These are phyloP conservation scores for Sacculina carcini DNA, from an alignment of 2,888 invertebrate species.

Conservation along the genomic window DNA sequence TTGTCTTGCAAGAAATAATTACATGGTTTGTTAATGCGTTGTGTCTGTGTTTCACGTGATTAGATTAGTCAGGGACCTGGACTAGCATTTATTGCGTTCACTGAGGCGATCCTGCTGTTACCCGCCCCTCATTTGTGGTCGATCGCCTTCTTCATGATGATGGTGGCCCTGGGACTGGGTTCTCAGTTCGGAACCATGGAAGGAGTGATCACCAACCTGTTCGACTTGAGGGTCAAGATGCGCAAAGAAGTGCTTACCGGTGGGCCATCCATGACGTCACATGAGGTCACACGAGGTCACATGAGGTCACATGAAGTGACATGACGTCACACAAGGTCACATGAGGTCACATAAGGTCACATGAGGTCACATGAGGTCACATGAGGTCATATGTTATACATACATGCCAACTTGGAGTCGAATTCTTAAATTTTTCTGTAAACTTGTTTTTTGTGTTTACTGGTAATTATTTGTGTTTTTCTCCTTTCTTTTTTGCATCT, in stretches of 20 bases:
- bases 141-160: constrained; percentile 82
- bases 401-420: too few relatives aligned
- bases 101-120: constrained; percentile 77
- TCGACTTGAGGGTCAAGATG: constrained; percentile 66
- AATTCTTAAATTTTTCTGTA: too few relatives aligned
- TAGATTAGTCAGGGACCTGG: constrained; percentile 93
- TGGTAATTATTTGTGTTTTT: too few relatives aligned
- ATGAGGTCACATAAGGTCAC: too few relatives aligned
- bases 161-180: constrained; percentile 69
- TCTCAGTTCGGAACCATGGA: constrained; percentile 90
- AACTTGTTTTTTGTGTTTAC: too few relatives aligned
- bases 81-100: constrained; percentile 86
- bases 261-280: constrained; percentile 18
- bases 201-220: constrained; percentile 82
- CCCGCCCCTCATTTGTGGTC: constrained; percentile 90
- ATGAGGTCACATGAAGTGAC: too few relatives aligned
- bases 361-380: too few relatives aligned
- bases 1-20: not conserved
- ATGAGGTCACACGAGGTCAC: too few relatives aligned
- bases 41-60: constrained; percentile 17
- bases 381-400: too few relatives aligned
- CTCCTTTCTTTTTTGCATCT: too few relatives aligned
- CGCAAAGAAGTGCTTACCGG: constrained; percentile 70
- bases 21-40: not conserved
- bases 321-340: too few relatives aligned